Conservation (phyloP, 2,113 vertebrate genomes). For the Acanthochromis polyacanthus region DNA sequence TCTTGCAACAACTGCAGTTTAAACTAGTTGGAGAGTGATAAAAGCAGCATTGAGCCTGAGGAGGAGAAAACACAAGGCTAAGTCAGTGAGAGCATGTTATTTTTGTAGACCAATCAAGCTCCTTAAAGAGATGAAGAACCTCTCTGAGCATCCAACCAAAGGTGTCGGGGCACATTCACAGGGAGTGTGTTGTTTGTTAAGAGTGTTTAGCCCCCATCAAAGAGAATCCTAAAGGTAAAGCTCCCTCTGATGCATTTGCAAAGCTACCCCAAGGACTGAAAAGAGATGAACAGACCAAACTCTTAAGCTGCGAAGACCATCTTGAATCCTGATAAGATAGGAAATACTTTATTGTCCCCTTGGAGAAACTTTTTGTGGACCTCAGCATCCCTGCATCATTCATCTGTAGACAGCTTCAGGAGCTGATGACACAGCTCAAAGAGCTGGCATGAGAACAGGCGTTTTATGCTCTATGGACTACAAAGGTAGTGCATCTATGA, state of each 20-base stretch:
- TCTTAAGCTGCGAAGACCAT: no score
- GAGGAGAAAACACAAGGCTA: no score
- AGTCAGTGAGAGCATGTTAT: no score
- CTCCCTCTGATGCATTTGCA: neutral
- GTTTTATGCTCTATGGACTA: neutral
- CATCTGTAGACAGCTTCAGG: neutral
- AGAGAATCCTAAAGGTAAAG: neutral
- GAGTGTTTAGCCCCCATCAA: slow-evolving; percentile 3
- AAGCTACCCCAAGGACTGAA: no score
- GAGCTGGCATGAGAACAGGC: neutral
- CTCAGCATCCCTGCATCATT: neutral
- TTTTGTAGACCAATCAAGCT: no score
- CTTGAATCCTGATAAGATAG: no score
- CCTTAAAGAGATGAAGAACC: neutral
- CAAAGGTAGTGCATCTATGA: neutral
- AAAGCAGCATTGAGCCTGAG: no score
- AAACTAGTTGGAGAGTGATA: no score
- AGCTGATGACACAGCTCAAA: neutral
- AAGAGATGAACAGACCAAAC: no score
- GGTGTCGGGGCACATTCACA: neutral
- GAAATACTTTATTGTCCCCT: no score
- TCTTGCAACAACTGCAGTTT: no score
- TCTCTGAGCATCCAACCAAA: neutral
- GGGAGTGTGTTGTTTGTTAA: neutral
- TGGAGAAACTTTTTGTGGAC: no score